These are phyloP conservation scores for Eulacestoma nigropectus DNA, from an alignment of 2,113 vertebrate genomes.

Conservation along the genomic window DNA sequence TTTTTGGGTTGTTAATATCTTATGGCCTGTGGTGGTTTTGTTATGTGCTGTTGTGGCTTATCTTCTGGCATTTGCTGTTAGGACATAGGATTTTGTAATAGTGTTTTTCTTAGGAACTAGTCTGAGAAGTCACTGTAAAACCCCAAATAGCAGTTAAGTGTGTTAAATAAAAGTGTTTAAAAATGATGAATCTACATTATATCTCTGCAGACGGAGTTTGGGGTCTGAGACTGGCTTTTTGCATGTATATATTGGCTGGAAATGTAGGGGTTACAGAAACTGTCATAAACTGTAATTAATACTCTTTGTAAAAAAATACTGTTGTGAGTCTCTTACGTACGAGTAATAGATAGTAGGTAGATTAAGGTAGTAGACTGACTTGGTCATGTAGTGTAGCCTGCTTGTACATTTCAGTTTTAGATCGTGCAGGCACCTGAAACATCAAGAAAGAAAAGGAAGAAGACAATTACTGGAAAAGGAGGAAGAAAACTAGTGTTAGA, in stretches of 20 bases:
- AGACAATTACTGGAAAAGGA: neutral
- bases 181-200: fast-evolving
- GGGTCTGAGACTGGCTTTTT: neutral
- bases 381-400: neutral
- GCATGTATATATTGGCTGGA: neutral
- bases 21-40: neutral
- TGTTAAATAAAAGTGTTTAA: neutral
- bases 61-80: neutral
- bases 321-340: neutral
- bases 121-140: neutral
- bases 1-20: neutral
- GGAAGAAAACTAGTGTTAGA: neutral
- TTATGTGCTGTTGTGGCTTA: neutral
- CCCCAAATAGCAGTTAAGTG: neutral
- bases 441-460: neutral
- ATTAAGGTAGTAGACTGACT: neutral
- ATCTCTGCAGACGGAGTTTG: neutral
- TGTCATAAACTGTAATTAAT: neutral
- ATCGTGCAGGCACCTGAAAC: neutral
- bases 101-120: neutral
- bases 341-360: neutral
- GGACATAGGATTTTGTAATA: fast-evolving
- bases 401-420: neutral
- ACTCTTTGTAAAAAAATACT: neutral
- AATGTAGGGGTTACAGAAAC: neutral